Percentiles rank a stretch among this genome's conserved stretches.
Conservation (phyloP, 2,113 vertebrate species). For the Salvelinus namaycush region DNA sequence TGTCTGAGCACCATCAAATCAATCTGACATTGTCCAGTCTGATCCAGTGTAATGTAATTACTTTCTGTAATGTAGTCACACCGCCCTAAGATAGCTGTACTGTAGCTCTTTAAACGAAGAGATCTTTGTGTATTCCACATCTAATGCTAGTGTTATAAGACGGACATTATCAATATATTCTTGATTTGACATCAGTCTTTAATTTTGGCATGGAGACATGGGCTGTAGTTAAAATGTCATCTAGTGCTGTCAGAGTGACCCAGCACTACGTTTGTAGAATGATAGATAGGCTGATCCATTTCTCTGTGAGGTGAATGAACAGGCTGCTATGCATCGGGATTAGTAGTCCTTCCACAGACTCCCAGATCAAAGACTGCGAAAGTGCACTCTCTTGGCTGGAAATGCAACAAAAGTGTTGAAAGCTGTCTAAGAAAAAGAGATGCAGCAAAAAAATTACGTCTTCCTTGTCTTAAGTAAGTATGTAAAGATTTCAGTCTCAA, state of each 20-base stretch:
- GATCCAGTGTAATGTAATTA: not conserved
- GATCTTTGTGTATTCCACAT: not conserved
- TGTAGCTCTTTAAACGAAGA: not conserved
- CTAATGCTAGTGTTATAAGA: not conserved
- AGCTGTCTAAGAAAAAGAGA: conserved; percentile 1
- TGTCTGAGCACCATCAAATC: no score
- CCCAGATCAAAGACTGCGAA: conserved; percentile 7
- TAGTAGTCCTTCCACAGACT: conserved; percentile 12
- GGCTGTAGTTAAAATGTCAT: not conserved
- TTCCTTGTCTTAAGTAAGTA: conserved; percentile 2
- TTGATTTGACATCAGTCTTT: not conserved
- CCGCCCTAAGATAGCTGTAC: no score
- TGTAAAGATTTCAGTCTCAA: conserved; percentile 16
- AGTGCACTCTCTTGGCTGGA: not conserved
- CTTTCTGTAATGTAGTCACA: not conserved
- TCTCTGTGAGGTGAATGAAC: conserved; percentile 4
- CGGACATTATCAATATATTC: not conserved
- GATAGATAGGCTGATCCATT: conserved; percentile 11
- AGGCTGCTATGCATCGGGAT: not conserved
- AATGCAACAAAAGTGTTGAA: conserved; percentile 14
- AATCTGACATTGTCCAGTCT: not conserved
- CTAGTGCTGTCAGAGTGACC: not conserved
- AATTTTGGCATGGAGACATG: not conserved
- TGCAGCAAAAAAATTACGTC: conserved; percentile 5
- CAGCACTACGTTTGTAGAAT: not conserved